These are phyloP conservation scores for Chlorops oryzae DNA, from an alignment of 1,140 invertebrate genomes.

Conservation along the genomic window DNA sequence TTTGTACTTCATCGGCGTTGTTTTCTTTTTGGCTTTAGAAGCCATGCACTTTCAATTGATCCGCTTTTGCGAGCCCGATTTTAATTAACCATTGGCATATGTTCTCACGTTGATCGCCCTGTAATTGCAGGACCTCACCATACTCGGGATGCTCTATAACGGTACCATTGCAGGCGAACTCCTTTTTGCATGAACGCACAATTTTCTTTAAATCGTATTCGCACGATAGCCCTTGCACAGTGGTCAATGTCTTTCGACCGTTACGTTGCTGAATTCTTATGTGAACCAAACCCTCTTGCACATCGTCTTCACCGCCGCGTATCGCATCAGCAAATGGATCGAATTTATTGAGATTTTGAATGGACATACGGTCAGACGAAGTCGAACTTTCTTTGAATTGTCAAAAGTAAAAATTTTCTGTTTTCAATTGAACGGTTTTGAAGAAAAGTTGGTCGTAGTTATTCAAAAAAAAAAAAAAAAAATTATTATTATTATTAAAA, in stretches of 20 bases:
- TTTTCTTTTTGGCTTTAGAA: constrained; percentile 65
- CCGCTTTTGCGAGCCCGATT: constrained; percentile 83
- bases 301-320: constrained; percentile 94
- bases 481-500: too few relatives aligned
- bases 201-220: constrained; percentile 99
- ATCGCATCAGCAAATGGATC: constrained; percentile 87
- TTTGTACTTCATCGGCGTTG: too few relatives aligned
- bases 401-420: constrained; percentile 48
- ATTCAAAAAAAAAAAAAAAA: too few relatives aligned
- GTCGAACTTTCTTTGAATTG: constrained; percentile 45
- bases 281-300: constrained; percentile 97
- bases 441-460: too few relatives aligned
- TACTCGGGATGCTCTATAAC: constrained; percentile 98
- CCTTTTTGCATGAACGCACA: constrained; percentile 99
- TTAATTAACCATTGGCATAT: constrained; percentile 93
- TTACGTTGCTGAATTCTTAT: constrained; percentile 99
- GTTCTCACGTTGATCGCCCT: constrained; percentile 95
- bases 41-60: constrained; percentile 93
- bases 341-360: constrained; percentile 92
- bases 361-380: constrained; percentile 87
- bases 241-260: constrained; percentile 98
- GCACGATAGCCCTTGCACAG: constrained; percentile 82
- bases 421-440: too few relatives aligned
- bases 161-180: constrained; percentile 97
- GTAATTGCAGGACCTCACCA: constrained; percentile 98